These are phyloP conservation scores for Butorides virescens DNA, from an alignment of 2,113 vertebrate species.

Conservation along the genomic window DNA sequence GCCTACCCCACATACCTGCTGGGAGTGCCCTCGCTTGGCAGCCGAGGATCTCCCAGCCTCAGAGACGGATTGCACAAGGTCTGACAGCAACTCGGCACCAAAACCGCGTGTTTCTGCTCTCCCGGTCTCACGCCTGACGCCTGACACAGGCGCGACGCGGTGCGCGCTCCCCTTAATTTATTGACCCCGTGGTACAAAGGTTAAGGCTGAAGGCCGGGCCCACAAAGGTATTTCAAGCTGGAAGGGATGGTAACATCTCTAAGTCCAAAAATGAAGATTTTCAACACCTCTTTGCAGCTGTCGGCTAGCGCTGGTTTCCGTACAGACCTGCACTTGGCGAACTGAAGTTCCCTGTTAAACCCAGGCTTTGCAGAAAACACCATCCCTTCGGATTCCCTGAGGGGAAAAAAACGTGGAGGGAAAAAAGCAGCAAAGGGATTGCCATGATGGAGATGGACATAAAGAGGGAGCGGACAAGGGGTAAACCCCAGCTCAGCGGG, in stretches of 20 bases:
- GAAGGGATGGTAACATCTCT: background rate
- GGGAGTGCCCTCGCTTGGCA: constrained; percentile 25
- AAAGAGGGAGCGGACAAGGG: background rate
- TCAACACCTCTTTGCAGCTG: background rate
- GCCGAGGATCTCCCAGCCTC: background rate
- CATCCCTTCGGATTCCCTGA: fast-evolving
- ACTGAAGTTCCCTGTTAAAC: background rate
- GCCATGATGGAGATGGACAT: background rate
- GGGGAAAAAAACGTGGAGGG: background rate
- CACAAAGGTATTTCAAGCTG: background rate
- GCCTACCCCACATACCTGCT: background rate
- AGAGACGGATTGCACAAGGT: background rate
- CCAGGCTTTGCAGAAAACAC: background rate
- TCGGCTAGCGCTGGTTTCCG: background rate
- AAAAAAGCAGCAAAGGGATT: background rate
- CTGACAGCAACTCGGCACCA: background rate
- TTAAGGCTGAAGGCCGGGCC: background rate
- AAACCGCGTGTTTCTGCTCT: background rate
- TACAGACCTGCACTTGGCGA: background rate
- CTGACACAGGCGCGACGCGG: fast-evolving
- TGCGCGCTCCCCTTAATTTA: background rate
- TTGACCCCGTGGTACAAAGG: background rate
- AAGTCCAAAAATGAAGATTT: background rate
- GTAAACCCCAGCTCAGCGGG: background rate
- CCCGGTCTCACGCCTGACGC: background rate